Base-by-base conservation (phyloP, 2,113 vertebrate genomes). In the Dunckerocampus dactyliophorus region DNA sequence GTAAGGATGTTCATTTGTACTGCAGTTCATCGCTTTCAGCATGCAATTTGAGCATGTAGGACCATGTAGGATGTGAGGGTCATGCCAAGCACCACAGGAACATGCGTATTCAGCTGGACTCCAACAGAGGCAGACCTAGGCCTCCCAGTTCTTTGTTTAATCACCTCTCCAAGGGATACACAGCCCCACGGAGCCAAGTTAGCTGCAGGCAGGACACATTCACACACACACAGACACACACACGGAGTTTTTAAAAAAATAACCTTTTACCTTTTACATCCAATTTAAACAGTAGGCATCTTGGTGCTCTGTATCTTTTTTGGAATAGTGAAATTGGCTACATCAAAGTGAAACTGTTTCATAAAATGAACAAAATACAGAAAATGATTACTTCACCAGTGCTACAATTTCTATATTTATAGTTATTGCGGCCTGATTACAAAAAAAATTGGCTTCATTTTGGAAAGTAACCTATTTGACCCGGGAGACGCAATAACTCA, bases 91-190 rank as follows among this genome's bases (percentile, higher is more conserved):
- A 67, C 49, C 66, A 22, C 55, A 31, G n/a, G 46, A 52, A 73
- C 65, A 52, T 45, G 31, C 16, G 3, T 37, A 64, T 66, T 63
- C 58, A 69, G 64, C 51, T 65, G 59, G 71, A 63, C 66, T 81
- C 69, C 54, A 73, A 49, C 68, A 69, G 72, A 70, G 56, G 51
- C 34, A 68, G 54, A 82, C 67, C 65, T 55, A 47, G 65, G 63
- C 56, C 64, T 68, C 71, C 64, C 52, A 52, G 19, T 58, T 61
- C 48, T 75, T 65, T 82, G 72, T 81, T 81, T 81, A 79, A 81
- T 81, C 71, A 75, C 62, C 55, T 73, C 74, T 80, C 71, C 19
- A 14, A 77, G 67, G 76, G 54, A 77, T 71, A 57, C 65, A 68
- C 59, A 49, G 64, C 69, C 62, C 28, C 51, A 55, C 53, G 62